phyloP scores from a whole-genome alignment of 2,797 vertebrate species.

The Helostoma temminkii region DNA sequence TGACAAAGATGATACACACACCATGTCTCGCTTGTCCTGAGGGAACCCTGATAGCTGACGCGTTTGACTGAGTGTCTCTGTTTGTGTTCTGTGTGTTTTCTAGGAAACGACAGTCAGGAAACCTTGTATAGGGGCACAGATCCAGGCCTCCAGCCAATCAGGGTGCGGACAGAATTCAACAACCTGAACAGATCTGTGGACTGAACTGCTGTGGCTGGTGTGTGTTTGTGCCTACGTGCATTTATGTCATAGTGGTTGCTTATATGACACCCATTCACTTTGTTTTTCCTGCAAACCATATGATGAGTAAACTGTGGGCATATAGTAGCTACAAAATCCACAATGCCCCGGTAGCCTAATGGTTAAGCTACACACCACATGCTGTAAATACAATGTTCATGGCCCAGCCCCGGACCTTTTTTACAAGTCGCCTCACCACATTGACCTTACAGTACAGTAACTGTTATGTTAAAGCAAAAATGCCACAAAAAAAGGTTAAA shows the following conservation, averaged over 20 bases:
- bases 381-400: too few relatives aligned
- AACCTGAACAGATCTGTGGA: conserved; percentile 13
- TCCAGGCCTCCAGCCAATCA: conserved; percentile 71
- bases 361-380: too few relatives aligned
- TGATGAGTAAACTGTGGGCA: too few relatives aligned
- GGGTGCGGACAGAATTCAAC: conserved; percentile 53
- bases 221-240: not conserved
- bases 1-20: not conserved
- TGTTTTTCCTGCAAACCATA: not conserved
- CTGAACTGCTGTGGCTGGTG: not conserved
- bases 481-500: too few relatives aligned
- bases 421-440: too few relatives aligned
- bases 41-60: not conserved
- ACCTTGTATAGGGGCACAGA: conserved; percentile 55
- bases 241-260: not conserved
- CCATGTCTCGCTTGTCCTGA: not conserved
- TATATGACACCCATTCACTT: not conserved
- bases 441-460: too few relatives aligned
- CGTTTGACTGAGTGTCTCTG: not conserved
- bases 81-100: conserved; percentile 34
- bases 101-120: conserved; percentile 49
- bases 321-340: too few relatives aligned
- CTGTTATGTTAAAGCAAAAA: too few relatives aligned
- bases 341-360: too few relatives aligned
- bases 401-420: too few relatives aligned